Percentiles rank a stretch among this genome's conserved stretches.
Evolutionary conservation across 2,888 invertebrate genomes (phyloP).

Genomic region (Cerceris ruficornis): DNA sequence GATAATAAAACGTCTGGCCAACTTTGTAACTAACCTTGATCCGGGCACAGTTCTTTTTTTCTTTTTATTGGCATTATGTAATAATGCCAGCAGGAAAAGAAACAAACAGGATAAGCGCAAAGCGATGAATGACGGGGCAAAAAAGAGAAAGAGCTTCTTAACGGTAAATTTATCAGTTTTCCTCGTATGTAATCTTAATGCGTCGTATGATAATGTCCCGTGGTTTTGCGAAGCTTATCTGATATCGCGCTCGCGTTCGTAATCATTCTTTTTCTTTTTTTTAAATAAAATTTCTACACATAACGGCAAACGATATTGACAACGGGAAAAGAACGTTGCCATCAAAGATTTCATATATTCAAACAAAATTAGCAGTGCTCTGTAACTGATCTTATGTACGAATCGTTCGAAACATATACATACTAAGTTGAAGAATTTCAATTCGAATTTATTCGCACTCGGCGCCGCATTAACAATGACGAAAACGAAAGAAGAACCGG

Average conservation of each 20-base stretch:
- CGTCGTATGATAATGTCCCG: conserved; percentile 10
- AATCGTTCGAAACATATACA: neutral
- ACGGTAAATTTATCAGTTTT: neutral
- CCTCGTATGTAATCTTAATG: conserved; percentile 1
- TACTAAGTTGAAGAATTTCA: neutral
- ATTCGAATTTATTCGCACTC: neutral
- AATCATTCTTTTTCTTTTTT: conserved; percentile 15
- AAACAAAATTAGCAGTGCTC: too few relatives aligned
- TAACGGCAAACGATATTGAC: conserved; percentile 5
- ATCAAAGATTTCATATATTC: too few relatives aligned
- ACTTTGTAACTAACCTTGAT: too few relatives aligned
- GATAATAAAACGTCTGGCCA: too few relatives aligned
- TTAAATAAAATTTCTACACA: conserved; percentile 9
- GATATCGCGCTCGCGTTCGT: conserved; percentile 23
- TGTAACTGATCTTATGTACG: too few relatives aligned
- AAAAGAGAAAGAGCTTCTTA: neutral
- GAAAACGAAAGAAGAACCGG: neutral
- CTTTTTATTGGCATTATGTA: neutral
- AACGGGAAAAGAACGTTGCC: neutral
- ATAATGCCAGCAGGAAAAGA: neutral
- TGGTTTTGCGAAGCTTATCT: conserved; percentile 22
- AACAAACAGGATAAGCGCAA: conserved; percentile 1
- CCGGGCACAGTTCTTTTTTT: too few relatives aligned
- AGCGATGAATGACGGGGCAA: conserved; percentile 6
- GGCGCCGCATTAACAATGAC: neutral